Evolutionary conservation across 2,113 vertebrate species (phyloP).

Genomic region (Hippoglossus stenolepis): DNA sequence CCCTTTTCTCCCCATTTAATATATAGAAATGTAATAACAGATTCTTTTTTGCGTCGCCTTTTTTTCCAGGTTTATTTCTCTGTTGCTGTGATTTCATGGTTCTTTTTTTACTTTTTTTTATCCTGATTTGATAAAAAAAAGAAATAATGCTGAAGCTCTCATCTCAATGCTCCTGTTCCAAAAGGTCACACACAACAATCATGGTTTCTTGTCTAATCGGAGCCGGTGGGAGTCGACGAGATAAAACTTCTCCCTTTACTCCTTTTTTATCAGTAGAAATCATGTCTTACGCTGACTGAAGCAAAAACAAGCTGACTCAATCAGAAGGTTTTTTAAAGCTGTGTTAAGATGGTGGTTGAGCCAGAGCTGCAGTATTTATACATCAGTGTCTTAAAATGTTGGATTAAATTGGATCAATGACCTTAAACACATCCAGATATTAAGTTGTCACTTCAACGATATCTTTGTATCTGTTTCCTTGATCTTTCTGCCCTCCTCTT

Average conservation of each 20-base stretch:
- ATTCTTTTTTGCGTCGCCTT: not conserved
- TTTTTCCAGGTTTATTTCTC: slow-evolving; percentile 19
- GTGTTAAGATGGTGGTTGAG: not conserved
- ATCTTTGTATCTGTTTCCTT: slow-evolving; percentile 12
- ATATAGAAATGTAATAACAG: not conserved
- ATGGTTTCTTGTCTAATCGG: slow-evolving; percentile 36
- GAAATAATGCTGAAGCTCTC: not conserved
- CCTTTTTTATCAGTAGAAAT: slow-evolving; percentile 33
- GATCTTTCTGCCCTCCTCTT: slow-evolving; percentile 13
- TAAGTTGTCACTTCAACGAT: not conserved
- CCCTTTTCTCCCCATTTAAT: not conserved
- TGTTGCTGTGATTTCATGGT: slow-evolving; percentile 20
- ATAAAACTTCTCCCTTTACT: slow-evolving; percentile 21
- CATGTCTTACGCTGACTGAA: slow-evolving; percentile 17
- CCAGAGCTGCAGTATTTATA: slow-evolving; percentile 15
- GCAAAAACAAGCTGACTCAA: slow-evolving; percentile 13
- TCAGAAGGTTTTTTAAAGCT: slow-evolving; percentile 23
- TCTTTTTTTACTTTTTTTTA: slow-evolving; percentile 17
- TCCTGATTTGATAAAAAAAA: not conserved
- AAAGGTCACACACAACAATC: slow-evolving; percentile 26
- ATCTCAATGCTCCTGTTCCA: not conserved
- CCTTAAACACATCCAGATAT: not conserved
- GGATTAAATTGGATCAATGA: not conserved
- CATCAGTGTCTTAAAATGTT: slow-evolving; percentile 32
- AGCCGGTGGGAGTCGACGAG: slow-evolving; percentile 3